A percentile compares a stretch with the other conserved stretches of the same genome.
phyloP scores from a whole-genome alignment of 2,113 vertebrate species.

The Mus spicilegus region DNA sequence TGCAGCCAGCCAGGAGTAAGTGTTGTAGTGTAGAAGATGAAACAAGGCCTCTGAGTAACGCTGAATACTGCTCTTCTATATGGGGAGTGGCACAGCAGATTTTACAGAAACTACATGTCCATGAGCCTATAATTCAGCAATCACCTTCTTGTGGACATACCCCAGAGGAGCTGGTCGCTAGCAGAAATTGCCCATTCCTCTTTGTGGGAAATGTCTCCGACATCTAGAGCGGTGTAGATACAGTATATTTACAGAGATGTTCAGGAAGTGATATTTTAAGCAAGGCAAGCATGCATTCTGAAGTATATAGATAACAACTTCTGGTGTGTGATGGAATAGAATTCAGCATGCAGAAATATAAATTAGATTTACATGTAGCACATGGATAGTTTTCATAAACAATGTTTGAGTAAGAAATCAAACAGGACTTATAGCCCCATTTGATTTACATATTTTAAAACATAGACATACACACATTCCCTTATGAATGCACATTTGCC shows the following conservation, averaged over 20 bases:
- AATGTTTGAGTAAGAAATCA: not conserved
- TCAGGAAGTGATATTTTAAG: not conserved
- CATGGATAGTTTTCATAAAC: not conserved
- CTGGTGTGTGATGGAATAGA: not conserved
- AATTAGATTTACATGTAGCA: not conserved
- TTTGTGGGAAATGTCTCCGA: not conserved
- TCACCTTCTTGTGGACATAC: not conserved
- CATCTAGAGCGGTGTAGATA: not conserved
- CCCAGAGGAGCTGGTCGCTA: not conserved
- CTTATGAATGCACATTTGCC: not conserved
- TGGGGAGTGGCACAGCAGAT: not conserved
- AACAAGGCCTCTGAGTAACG: not conserved
- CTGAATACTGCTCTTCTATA: not conserved
- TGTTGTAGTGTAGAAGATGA: not conserved
- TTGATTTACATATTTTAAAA: constrained; percentile 1
- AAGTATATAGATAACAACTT: not conserved
- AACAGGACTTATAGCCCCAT: not conserved
- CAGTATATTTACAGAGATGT: not conserved
- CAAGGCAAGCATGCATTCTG: not conserved
- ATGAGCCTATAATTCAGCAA: not conserved
- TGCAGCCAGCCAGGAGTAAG: not conserved
- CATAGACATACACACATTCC: not conserved
- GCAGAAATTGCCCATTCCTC: not conserved
- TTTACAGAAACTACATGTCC: not conserved
- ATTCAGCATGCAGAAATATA: not conserved